phyloP scores from a whole-genome alignment of 2,888 invertebrate genomes.

The Drosophila sordidula region DNA sequence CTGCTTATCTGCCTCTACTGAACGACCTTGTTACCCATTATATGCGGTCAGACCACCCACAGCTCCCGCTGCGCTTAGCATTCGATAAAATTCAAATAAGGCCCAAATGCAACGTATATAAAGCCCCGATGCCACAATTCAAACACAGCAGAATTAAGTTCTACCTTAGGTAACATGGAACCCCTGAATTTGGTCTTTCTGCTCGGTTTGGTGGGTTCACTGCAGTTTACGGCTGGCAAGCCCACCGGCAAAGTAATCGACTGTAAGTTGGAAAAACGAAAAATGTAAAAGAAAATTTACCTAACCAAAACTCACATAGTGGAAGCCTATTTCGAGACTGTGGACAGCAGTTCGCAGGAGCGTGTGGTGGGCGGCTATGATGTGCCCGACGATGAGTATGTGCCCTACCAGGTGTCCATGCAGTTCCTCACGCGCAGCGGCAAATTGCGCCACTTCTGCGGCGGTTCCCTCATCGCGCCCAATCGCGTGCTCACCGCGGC shows the following conservation, averaged over 20 bases:
- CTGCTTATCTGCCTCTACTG: slow-evolving; percentile 19
- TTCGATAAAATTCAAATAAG: slow-evolving; percentile 68
- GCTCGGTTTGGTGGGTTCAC: slow-evolving; percentile 11
- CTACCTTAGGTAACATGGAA: slow-evolving; percentile 37
- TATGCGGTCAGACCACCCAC: slow-evolving; percentile 52
- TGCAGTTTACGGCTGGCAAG: slow-evolving; percentile 11
- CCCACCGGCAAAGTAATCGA: slow-evolving; percentile 50
- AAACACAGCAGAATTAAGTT: slow-evolving; percentile 17
- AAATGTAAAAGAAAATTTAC: background rate
- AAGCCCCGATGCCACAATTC: slow-evolving; percentile 21
- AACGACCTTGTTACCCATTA: slow-evolving; percentile 61
- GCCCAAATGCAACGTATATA: slow-evolving; percentile 43
- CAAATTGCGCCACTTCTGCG: slow-evolving; percentile 82
- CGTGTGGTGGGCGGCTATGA: slow-evolving; percentile 82
- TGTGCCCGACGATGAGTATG: slow-evolving; percentile 70
- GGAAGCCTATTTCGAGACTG: slow-evolving; percentile 71
- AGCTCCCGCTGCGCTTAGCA: slow-evolving; percentile 22
- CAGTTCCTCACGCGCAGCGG: slow-evolving; percentile 71
- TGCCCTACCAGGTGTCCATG: slow-evolving; percentile 82
- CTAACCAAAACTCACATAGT: slow-evolving; percentile 39
- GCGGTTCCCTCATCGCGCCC: slow-evolving; percentile 83
- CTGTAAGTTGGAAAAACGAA: slow-evolving; percentile 48
- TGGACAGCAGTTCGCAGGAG: slow-evolving; percentile 70
- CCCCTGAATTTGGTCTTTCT: slow-evolving; percentile 23
- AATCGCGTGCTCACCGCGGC: slow-evolving; percentile 83